Evolutionary conservation across 2,888 invertebrate species (phyloP).

Genomic region (Phyllotreta cruciferae): DNA sequence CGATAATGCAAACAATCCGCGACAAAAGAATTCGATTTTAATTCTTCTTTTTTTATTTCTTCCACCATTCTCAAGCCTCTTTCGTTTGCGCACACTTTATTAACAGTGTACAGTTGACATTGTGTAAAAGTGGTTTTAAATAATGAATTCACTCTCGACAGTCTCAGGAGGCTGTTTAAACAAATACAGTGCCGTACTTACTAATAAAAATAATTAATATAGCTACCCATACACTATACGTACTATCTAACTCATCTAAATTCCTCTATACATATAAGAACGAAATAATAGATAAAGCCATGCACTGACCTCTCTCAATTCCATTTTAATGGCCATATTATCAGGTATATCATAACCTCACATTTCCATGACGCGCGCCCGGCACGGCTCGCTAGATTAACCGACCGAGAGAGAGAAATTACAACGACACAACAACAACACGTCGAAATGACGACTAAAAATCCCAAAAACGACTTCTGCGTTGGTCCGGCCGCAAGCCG

Average conservation of each 20-base stretch:
- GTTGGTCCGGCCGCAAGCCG: too few species aligned
- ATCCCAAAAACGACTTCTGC: too few species aligned
- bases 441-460: slow-evolving; percentile 16
- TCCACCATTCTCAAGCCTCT: too few species aligned
- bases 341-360: slow-evolving; percentile 31
- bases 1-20: slow-evolving; percentile 45
- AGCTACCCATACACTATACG: too few species aligned
- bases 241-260: too few species aligned
- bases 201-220: neutral
- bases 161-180: neutral
- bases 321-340: slow-evolving; percentile 41
- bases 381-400: slow-evolving; percentile 1
- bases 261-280: too few species aligned
- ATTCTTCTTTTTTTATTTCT: too few species aligned
- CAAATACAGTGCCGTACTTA: neutral
- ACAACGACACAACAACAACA: slow-evolving; percentile 16
- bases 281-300: too few species aligned
- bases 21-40: slow-evolving; percentile 46
- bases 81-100: too few species aligned
- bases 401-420: slow-evolving; percentile 10
- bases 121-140: too few species aligned
- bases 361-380: slow-evolving; percentile 30
- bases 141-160: too few species aligned
- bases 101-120: too few species aligned
- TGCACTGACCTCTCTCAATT: slow-evolving; percentile 51